Base-by-base conservation (phyloP, 2,888 invertebrate species). In the Pomacea canaliculata region DNA sequence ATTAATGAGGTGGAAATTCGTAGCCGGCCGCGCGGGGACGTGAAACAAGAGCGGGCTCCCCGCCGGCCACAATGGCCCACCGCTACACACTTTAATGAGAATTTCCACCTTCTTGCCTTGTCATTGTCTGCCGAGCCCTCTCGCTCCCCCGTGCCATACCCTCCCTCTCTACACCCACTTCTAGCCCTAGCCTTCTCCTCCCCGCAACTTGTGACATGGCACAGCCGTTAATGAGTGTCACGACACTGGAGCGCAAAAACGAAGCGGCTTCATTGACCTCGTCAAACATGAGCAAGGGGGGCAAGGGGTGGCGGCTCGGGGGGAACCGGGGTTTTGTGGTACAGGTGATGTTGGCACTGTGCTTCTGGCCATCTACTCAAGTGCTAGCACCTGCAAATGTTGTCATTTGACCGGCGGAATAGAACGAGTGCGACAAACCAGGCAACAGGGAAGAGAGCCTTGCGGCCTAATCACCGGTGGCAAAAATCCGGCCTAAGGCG, bases 1-100 rank as follows among this genome's bases (percentile, higher is more conserved):
- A 60, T 70, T 70, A 70, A 70, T 70, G 70, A 56, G 70, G 27
- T 23, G 60, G 60, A 59, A 70, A 70, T 70, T 18, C 27, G n/a
- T 60, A 10, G 59, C 70, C 27, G 48, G n/a, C 49, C 12, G 19
- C 63, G 19, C 13, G 63, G 63, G 16, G 51, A 19, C 63, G 63
- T 27, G 63, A 63, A 63, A 63, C 63, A 63, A 63, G 63, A 27
- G 23, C 51, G 51, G 12, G 51, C 49, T 18, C n/a, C 49, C 69
- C 7, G 19, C 16, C 19, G 49, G 9, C 69, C 49, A 48, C 48
- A 49, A 69, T n/a, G n/a, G 69, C 37, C 12, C 51, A 63, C 10
- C 19, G 27, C 19, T 10, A 12, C 63, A 56, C 51, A 56, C 23
- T 63, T 12, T 63, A 63, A 63, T 27, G 63, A 63, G 63, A 63